Evolutionary conservation across 2,113 vertebrate genomes (phyloP), one percentile per base, ranked within the genome.

Genomic region (Brachyhypopomus gauderio): DNA sequence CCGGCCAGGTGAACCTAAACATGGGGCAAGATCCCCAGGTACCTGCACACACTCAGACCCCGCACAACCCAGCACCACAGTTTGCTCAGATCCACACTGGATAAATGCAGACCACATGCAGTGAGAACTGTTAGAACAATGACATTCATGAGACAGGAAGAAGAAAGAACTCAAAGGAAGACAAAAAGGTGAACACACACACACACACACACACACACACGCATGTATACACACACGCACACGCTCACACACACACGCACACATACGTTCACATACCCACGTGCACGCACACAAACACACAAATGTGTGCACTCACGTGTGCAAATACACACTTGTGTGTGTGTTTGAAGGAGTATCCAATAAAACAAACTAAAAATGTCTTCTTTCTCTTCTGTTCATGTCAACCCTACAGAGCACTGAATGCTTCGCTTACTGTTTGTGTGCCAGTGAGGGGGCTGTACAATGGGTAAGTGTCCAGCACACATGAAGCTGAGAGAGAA

Each of bases 101-200:
- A 52, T 85, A 80, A 63, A 80, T 77, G 77, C n/a, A n/a, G n/a
- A 71, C 71, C 34, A 80, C 85, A 87, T 87, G 86, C 86, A 77
- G 83, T 83, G 81, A 63, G 64, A 67, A 75, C 62, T 59, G 77
- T 82, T 85, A 84, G 80, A 62, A 79, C 82, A 79, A 59, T 89
- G 91, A 91, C 85, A 87, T 92, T 89, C 90, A 89, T 89, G 88
- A 88, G 83, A 89, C 86, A 88, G 82, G 92, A 85, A 92, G 85
- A 83, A 89, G 4, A 9, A 41, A 41, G 41, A 9, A 52, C 2
- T 14, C 45, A 52, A 52, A 52, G 12, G 1, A 52, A 88, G 83
- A 88, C 86, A 88, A 82, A 82, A 92, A 85, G 91, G 85, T 81
- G 89, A 2, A 22, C 79, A 87, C 90, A 87, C 88, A 89, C 88